Evolutionary conservation across 2,888 invertebrate species (phyloP).

Genomic region (Nephrotoma guestfalica): DNA sequence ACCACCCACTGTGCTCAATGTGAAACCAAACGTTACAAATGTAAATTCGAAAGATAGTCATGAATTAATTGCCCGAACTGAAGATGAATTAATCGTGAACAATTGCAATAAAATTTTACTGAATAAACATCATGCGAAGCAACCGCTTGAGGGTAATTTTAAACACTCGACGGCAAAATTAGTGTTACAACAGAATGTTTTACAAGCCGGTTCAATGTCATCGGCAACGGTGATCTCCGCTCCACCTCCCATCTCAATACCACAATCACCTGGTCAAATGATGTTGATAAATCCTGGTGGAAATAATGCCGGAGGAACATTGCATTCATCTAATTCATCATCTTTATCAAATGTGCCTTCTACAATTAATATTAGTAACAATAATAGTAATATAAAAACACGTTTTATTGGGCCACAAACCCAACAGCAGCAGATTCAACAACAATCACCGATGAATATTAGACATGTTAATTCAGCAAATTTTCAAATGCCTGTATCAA

Average conservation of each 20-base stretch:
- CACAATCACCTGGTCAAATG: background rate
- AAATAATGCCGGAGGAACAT: background rate
- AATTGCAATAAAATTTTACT: background rate
- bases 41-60: background rate
- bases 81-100: background rate
- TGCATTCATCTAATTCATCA: background rate
- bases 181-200: background rate
- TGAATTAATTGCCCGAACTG: background rate
- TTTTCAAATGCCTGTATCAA: background rate
- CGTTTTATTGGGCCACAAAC: conserved; percentile 16
- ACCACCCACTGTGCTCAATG: background rate
- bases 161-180: background rate
- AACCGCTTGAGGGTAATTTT: background rate
- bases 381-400: conserved; percentile 3
- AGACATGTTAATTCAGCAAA: background rate
- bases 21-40: background rate
- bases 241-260: background rate
- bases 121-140: background rate
- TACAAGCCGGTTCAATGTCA: background rate
- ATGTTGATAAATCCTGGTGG: background rate
- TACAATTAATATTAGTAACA: conserved; percentile 3
- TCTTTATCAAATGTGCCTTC: conserved; percentile 3
- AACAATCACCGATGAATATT: conserved; percentile 1
- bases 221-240: background rate
- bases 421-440: conserved; percentile 8